Percentiles rank a stretch among this genome's conserved stretches.
phyloP scores from a whole-genome alignment of 2,888 invertebrate genomes.

The Eupithecia vulgata region DNA sequence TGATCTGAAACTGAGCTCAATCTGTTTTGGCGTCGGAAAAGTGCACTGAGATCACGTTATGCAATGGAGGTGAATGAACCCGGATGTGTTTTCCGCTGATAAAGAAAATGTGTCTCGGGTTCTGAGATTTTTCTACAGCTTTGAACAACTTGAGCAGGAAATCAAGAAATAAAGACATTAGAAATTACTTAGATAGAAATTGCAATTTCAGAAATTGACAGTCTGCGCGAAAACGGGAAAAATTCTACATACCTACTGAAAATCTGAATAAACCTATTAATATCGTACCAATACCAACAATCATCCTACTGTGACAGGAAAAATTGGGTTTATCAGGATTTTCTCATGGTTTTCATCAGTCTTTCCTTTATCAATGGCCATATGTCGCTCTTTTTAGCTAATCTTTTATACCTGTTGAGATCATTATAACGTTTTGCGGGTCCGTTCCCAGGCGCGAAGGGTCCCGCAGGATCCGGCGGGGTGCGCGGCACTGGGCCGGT shows the following conservation, averaged over 20 bases:
- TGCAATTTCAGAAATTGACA: background rate
- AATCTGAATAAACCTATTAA: background rate
- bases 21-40: constrained; percentile 19
- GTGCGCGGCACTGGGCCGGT: constrained; percentile 81
- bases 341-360: background rate
- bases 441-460: constrained; percentile 77
- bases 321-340: background rate
- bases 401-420: constrained; percentile 46
- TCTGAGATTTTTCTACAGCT: background rate
- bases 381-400: background rate
- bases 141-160: background rate
- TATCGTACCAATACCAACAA: background rate
- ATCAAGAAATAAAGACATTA: background rate
- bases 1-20: background rate
- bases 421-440: constrained; percentile 59
- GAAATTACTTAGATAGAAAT: background rate
- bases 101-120: background rate
- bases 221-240: background rate
- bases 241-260: background rate
- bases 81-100: constrained; percentile 16
- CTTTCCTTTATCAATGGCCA: background rate
- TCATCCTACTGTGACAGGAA: background rate
- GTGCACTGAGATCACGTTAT: constrained; percentile 22
- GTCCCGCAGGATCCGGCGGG: constrained; percentile 80
- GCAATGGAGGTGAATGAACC: constrained; percentile 27